phyloP scores from a whole-genome alignment of 1,140 invertebrate genomes.

The Lepidurus packardi region DNA sequence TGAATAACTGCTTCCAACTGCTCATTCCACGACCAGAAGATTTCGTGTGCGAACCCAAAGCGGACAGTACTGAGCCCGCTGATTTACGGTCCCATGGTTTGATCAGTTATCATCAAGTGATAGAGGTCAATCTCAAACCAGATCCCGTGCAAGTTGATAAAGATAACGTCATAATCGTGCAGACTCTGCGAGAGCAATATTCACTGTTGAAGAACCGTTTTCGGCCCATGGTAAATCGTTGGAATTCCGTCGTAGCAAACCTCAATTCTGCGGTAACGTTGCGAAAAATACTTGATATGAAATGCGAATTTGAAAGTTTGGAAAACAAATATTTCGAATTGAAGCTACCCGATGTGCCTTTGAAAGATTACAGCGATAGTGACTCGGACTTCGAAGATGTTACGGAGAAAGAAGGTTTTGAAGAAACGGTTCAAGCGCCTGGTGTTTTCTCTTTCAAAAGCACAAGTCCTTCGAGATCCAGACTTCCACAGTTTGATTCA shows the following conservation, averaged over 20 bases:
- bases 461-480: not conserved
- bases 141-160: slow-evolving; percentile 36
- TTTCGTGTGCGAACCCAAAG: slow-evolving; percentile 37
- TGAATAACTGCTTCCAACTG: slow-evolving; percentile 46
- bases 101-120: slow-evolving; percentile 25
- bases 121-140: slow-evolving; percentile 27
- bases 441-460: not conserved
- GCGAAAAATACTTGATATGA: slow-evolving; percentile 40
- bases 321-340: slow-evolving; percentile 38
- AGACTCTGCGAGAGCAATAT: slow-evolving; percentile 40
- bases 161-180: slow-evolving; percentile 38
- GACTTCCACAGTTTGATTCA: not conserved
- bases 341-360: slow-evolving; percentile 35
- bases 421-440: slow-evolving; percentile 38
- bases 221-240: slow-evolving; percentile 37
- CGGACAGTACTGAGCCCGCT: not conserved
- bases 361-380: slow-evolving; percentile 32
- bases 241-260: slow-evolving; percentile 34
- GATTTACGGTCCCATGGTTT: slow-evolving; percentile 37
- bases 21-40: slow-evolving; percentile 44
- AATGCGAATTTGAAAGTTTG: slow-evolving; percentile 34
- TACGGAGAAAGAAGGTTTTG: slow-evolving; percentile 46
- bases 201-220: slow-evolving; percentile 37
- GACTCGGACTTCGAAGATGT: slow-evolving; percentile 47
- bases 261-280: slow-evolving; percentile 24